Base-by-base conservation (phyloP, 1,140 invertebrate species). In the Microplitis demolitor region DNA sequence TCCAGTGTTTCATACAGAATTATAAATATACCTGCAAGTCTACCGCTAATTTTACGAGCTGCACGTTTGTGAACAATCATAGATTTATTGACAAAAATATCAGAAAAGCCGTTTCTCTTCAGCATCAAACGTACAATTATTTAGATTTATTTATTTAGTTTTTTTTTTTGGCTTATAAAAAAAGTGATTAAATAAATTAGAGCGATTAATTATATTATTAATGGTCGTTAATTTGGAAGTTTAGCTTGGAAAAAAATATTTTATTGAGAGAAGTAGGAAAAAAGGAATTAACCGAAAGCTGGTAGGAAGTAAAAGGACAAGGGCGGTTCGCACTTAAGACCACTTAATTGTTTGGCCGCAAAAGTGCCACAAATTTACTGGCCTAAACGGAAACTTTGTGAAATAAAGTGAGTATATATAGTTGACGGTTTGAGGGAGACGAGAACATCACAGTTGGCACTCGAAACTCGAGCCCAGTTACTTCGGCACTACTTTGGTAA, bases 391-490 rank as follows among this genome's bases (percentile, higher is more conserved):
- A 67, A 13, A 35, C 45, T 67, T 31, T 33, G 33, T 34, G 50
- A 13, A 54, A 53, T 39, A 39, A 67, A 24, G 37, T 16, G 14
- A 31, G 24, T 39, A 53, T 50, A 53, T 45, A 45, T 45, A 45
- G 39, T 54, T 35, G 14, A 31, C 51, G 39, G 14, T 31, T 24
- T 56, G 34, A 35, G 60, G 31, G 13, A 35, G 62, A 50, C 62
- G 39, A 45, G 51, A 54, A 54, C 66, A 67, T 67, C 66, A 67
- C 66, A 67, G 66, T 67, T 67, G 66, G 66, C 66, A 67, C 66
- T 50, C 66, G 66, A 67, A 67, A 33, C 66, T 45, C 39, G 11
- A 67, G 6, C 35, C n/a, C 31, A n/a, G 16, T 24, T 24, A 3
- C 60, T 35, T 62, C 31, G n/a, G 39, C 5, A 45, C 39, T 16